phyloP scores from a whole-genome alignment of 2,888 invertebrate genomes.

The Mongoloraphidia duomilia region DNA sequence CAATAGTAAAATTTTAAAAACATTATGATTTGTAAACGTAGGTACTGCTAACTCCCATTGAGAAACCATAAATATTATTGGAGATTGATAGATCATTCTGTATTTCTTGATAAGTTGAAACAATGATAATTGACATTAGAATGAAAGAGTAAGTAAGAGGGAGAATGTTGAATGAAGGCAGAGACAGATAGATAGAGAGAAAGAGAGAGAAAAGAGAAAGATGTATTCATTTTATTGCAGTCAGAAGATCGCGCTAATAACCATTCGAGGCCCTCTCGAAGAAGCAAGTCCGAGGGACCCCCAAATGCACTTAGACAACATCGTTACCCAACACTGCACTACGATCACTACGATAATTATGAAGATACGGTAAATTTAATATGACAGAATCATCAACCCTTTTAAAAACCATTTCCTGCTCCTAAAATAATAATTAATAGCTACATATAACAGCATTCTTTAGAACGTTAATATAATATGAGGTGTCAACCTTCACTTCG shows the following conservation, averaged over 20 bases:
- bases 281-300: slow-evolving; percentile 69
- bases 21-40: too few species aligned
- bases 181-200: neutral
- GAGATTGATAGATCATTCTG: too few species aligned
- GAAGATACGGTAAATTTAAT: slow-evolving; percentile 6
- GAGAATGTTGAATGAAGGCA: neutral
- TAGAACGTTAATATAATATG: too few species aligned
- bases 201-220: slow-evolving; percentile 19
- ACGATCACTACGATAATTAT: slow-evolving; percentile 16
- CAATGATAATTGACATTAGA: neutral
- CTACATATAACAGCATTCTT: too few species aligned
- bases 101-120: too few species aligned
- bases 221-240: slow-evolving; percentile 38
- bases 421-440: too few species aligned
- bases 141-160: slow-evolving; percentile 4
- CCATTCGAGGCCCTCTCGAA: slow-evolving; percentile 46
- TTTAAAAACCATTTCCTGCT: neutral
- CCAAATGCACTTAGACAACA: slow-evolving; percentile 21
- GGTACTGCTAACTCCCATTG: too few species aligned
- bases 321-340: slow-evolving; percentile 12
- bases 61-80: too few species aligned
- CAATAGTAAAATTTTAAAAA: too few species aligned
- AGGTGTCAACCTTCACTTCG: too few species aligned
- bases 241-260: slow-evolving; percentile 50
- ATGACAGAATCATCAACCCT: neutral